These are phyloP conservation scores for Apotomis turbidana DNA, from an alignment of 2,888 invertebrate species.

Conservation along the genomic window DNA sequence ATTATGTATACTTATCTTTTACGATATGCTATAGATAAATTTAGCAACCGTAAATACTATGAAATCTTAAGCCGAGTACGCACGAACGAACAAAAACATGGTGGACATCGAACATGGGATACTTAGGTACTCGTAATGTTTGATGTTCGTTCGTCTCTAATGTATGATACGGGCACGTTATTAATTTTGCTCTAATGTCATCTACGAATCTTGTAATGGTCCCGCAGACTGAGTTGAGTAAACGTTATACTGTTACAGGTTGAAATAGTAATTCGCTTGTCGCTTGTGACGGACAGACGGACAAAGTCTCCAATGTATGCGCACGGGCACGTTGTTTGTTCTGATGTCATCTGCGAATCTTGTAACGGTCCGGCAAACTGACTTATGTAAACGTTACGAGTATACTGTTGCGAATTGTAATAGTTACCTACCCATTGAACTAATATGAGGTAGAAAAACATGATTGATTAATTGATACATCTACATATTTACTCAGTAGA, in stretches of 20 bases:
- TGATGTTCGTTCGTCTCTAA: not conserved
- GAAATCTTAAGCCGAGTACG: not conserved
- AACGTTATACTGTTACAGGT: slow-evolving; percentile 32
- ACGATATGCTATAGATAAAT: not conserved
- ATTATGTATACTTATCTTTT: not conserved
- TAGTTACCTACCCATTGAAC: too few relatives aligned
- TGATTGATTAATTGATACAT: not conserved
- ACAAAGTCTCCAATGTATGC: slow-evolving; percentile 23
- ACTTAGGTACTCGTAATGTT: too few relatives aligned
- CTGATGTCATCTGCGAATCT: slow-evolving; percentile 61
- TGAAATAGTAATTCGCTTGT: slow-evolving; percentile 4
- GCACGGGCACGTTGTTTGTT: slow-evolving; percentile 42
- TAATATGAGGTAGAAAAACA: too few relatives aligned
- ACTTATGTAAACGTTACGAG: slow-evolving; percentile 34
- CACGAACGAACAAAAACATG: too few relatives aligned
- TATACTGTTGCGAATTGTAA: slow-evolving; percentile 28
- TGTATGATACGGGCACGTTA: slow-evolving; percentile 36
- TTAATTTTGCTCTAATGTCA: slow-evolving; percentile 55
- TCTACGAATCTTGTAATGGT: slow-evolving; percentile 49
- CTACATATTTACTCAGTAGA: too few relatives aligned
- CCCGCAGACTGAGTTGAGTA: slow-evolving; percentile 31
- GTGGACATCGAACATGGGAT: too few relatives aligned
- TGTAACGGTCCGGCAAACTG: slow-evolving; percentile 31
- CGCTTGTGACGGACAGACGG: slow-evolving; percentile 6
- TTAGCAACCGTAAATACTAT: not conserved